Conservation (phyloP, 2,888 invertebrate species). For the Thera britannica region DNA sequence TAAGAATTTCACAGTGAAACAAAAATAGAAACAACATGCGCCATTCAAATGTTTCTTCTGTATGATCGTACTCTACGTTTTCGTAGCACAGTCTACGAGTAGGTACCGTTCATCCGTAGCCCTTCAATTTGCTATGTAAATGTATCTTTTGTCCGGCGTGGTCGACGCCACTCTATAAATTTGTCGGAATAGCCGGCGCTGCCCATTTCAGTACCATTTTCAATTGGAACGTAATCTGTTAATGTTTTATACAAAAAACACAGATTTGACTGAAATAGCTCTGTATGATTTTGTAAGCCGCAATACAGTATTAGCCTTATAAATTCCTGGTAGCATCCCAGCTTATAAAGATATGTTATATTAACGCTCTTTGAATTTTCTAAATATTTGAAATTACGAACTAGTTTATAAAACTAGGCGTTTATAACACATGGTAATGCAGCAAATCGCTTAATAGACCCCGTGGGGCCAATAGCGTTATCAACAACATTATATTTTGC, state of each 20-base stretch:
- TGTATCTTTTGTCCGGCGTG: conserved; percentile 76
- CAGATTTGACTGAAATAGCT: not conserved
- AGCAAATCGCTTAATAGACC: conserved; percentile 17
- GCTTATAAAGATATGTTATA: no score
- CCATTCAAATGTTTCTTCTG: not conserved
- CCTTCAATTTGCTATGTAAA: conserved; percentile 84
- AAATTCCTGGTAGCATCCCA: no score
- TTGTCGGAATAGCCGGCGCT: conserved; percentile 56
- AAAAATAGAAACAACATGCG: not conserved
- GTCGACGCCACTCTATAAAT: conserved; percentile 63
- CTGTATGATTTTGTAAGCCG: no score
- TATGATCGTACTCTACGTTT: conserved; percentile 10
- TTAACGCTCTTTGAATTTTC: no score
- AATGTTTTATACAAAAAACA: conserved; percentile 22
- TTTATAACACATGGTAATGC: conserved; percentile 20
- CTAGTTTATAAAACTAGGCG: conserved; percentile 12
- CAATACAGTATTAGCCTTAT: no score
- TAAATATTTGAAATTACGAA: no score
- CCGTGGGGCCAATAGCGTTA: conserved; percentile 28
- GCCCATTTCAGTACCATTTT: conserved; percentile 60
- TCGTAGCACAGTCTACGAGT: conserved; percentile 30
- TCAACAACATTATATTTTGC: conserved; percentile 27
- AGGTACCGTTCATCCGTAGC: conserved; percentile 56
- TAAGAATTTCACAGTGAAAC: not conserved
- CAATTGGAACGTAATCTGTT: conserved; percentile 47